Conservation (phyloP, 1,140 invertebrate species). For the Maconellicoccus hirsutus region DNA sequence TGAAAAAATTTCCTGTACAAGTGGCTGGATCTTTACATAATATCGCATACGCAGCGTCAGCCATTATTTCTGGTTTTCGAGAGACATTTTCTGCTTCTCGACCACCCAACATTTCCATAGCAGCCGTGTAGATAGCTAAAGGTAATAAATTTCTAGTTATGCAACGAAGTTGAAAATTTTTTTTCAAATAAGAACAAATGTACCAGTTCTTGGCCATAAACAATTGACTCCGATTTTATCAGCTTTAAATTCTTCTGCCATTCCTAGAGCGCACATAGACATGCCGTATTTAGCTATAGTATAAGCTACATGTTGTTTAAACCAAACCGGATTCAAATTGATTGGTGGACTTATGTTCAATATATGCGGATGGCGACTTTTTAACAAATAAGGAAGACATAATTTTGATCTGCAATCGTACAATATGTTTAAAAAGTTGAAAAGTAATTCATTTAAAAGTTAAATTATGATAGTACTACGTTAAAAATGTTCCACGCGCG, state of each 20-base stretch:
- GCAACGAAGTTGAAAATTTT: too few relatives aligned
- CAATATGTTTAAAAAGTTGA: background rate
- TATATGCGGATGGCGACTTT: slow-evolving; percentile 86
- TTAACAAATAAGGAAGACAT: slow-evolving; percentile 79
- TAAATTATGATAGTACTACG: slow-evolving; percentile 46
- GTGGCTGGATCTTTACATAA: slow-evolving; percentile 62
- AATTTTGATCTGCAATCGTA: slow-evolving; percentile 65
- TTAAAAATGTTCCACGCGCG: slow-evolving; percentile 79
- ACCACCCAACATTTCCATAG: slow-evolving; percentile 90
- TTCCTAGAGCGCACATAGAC: slow-evolving; percentile 96
- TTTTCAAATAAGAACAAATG: too few relatives aligned
- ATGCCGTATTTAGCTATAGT: slow-evolving; percentile 99
- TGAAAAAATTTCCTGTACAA: slow-evolving; percentile 80
- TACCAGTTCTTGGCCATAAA: slow-evolving; percentile 89
- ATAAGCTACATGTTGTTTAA: slow-evolving; percentile 85
- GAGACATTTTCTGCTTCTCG: slow-evolving; percentile 44
- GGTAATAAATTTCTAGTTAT: too few relatives aligned
- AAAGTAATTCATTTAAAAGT: background rate
- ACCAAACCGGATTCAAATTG: slow-evolving; percentile 78
- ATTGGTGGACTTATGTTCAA: slow-evolving; percentile 91
- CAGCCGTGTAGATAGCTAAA: slow-evolving; percentile 33
- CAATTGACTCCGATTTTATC: slow-evolving; percentile 88
- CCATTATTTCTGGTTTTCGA: slow-evolving; percentile 84
- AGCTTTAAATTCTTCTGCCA: slow-evolving; percentile 80
- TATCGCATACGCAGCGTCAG: slow-evolving; percentile 88